phyloP scores from a whole-genome alignment of 2,888 invertebrate genomes.

The Thyatira batis region DNA sequence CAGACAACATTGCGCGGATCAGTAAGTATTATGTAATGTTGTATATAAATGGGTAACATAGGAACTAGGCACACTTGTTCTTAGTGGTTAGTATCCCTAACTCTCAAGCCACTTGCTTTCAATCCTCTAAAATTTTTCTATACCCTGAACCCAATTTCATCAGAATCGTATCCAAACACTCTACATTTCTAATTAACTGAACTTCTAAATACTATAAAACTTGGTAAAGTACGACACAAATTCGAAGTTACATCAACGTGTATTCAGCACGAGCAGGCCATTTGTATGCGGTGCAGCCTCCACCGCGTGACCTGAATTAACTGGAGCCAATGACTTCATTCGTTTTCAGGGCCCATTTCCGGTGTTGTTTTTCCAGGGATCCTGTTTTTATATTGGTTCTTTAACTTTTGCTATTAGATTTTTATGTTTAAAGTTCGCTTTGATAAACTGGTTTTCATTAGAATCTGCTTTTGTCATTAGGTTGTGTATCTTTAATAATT shows the following conservation, averaged over 20 bases:
- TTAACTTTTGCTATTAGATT: background rate
- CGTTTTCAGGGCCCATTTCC: constrained; percentile 10
- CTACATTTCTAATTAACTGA: background rate
- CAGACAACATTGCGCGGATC: too few relatives aligned
- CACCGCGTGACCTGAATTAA: constrained; percentile 26
- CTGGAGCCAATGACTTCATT: constrained; percentile 21
- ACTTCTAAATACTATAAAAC: background rate
- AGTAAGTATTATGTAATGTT: too few relatives aligned
- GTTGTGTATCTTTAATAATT: too few relatives aligned
- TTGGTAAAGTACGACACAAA: background rate
- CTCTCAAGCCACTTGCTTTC: too few relatives aligned
- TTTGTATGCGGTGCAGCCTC: constrained; percentile 22
- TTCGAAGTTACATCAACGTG: background rate
- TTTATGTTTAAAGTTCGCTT: background rate
- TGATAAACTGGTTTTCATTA: background rate
- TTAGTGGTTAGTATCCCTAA: too few relatives aligned
- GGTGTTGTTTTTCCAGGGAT: constrained; percentile 15
- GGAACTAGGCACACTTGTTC: too few relatives aligned
- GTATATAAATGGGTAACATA: too few relatives aligned
- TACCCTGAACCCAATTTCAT: too few relatives aligned
- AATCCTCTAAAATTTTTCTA: too few relatives aligned
- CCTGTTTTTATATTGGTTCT: constrained; percentile 1
- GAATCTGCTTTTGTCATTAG: background rate
- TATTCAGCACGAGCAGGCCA: background rate
- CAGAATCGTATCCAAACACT: too few relatives aligned